Base-by-base conservation (phyloP, 2,888 invertebrate species). In the Keiferia lycopersicella region DNA sequence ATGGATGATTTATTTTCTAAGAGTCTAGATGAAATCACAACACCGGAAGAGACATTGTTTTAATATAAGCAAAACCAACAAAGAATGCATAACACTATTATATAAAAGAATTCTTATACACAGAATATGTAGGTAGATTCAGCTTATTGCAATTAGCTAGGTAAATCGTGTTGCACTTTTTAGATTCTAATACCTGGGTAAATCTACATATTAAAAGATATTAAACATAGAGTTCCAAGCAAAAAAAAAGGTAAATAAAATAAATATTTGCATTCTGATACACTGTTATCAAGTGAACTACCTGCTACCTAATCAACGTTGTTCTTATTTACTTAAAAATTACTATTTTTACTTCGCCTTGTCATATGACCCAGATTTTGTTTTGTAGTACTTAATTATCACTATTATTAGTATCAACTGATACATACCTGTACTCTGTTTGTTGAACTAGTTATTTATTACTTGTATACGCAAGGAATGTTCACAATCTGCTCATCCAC, bases 281-380 rank as follows among this genome's bases (percentile, higher is more conserved):
- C 38, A n/a, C 57, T 57, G 57, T 38, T 57, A 57, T 26, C 56
- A 38, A 12, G 2, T 39, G 6, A 18, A 2, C 39, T 39, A 16
- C 39, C 0, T 18, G 39, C 57, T 57, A 34, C 57, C 34, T 57
- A 34, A 30, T 34, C 10, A 57, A 34, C 57, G 18, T 10, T 18
- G 7, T 20, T 0, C 38, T 38, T 58, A 58, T 58, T 58, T 58
- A 39, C 38, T 16, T 57, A 39, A 12, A 22, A 22, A 20, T 12
- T 51, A 39, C 20, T n/a, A n/a, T 38, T 39, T 20, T 20, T 38
- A 12, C 14, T 14, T 8, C 39, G 18, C 11, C 4, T 12, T 30
- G 18, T 58, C 39, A 38, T 39, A 16, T 57, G 57, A 18, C 57
- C 57, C 38, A 57, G 1, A 57, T 57, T 26, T 56, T 56, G 12